Base-by-base conservation (phyloP, 2,888 invertebrate genomes). In the Ecliptopera silaceata region DNA sequence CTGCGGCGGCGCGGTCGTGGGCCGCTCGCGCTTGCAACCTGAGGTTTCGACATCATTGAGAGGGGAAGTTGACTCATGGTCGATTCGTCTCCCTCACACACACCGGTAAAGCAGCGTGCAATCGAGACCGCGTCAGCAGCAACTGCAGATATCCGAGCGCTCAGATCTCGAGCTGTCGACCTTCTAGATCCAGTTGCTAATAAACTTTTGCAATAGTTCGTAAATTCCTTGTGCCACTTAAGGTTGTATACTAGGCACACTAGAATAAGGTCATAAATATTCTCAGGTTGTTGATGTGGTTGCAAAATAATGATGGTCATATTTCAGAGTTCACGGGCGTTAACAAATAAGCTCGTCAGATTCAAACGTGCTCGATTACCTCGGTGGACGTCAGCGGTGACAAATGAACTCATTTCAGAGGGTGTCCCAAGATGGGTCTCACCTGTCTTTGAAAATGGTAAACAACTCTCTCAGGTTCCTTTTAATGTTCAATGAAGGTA, bases 111-210 rank as follows among this genome's bases (percentile, higher is more conserved):
- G 32, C 61, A 41, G 50, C 61, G 48, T 20, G 54, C 56, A 57
- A 45, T 46, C 63, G 83, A 81, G 77, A 86, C 68, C 67, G 67
- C 67, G 52, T 57, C 67, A 59, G 64, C 65, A 71, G 63, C 67
- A 70, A 66, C 76, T 79, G 77, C 75, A 79, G 71, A 75, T 66
- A 70, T n/a, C 67, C 55, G 32, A 44, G 13, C 66, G 49, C 55
- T 53, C 31, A 56, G 69, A 71, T 70, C 70, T 76, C 76, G 78
- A 85, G 77, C 80, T 77, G 86, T 63, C 78, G 88, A 88, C 90
- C 90, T 90, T 89, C 86, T 76, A 74, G 74, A 72, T 75, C 78
- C 77, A 84, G 86, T 88, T 87, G 85, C 85, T 87, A 84, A 86
- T 85, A 84, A 83, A 78, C 75, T 89, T 87, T 86, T 83, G 87